phyloP scores from a whole-genome alignment of 2,113 vertebrate species.

The Uria lomvia region DNA sequence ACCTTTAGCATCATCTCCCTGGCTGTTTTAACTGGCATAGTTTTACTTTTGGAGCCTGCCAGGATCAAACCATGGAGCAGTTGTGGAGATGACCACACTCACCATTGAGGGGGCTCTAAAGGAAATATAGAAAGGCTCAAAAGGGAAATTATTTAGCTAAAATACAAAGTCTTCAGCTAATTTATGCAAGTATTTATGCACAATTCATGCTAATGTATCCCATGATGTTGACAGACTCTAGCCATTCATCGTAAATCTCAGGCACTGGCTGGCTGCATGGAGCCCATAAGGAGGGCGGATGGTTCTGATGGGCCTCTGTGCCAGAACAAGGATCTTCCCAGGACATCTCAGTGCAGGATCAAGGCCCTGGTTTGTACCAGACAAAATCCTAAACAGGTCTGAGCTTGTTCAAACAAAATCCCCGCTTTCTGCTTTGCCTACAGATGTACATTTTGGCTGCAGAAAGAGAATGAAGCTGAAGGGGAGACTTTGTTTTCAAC shows the following conservation, averaged over 20 bases:
- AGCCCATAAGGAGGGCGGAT: background rate
- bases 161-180: background rate
- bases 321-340: background rate
- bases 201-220: background rate
- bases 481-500: background rate
- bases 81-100: background rate
- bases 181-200: background rate
- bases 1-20: background rate
- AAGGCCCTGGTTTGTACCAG: background rate
- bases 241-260: background rate
- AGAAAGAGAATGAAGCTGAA: background rate
- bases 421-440: background rate
- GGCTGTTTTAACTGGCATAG: background rate
- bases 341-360: background rate
- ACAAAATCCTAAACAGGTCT: background rate
- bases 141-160: background rate
- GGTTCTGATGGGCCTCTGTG: background rate
- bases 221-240: background rate
- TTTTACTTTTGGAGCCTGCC: background rate
- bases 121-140: background rate
- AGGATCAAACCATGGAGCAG: rapidly evolving
- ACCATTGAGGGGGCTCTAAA: background rate
- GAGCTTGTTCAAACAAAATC: background rate
- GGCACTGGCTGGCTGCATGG: background rate
- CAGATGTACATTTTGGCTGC: background rate